A percentile compares a stretch with the other conserved stretches of the same genome.
Evolutionary conservation across 2,888 invertebrate species (phyloP).

Genomic region (Diadegma fenestrale): DNA sequence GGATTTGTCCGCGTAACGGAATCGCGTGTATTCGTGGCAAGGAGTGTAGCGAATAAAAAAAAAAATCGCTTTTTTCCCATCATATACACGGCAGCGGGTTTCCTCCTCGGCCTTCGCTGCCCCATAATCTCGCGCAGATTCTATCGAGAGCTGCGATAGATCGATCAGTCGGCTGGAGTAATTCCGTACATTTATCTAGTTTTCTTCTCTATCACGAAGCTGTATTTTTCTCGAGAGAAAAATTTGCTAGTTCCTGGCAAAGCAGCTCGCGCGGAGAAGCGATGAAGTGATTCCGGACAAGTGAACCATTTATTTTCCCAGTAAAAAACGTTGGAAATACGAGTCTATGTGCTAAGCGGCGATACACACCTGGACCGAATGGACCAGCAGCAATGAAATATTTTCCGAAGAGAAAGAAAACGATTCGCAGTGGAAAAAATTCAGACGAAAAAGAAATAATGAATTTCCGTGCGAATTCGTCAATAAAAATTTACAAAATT

Average conservation of each 20-base stretch:
- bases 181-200: constrained; percentile 24
- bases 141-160: constrained; percentile 51
- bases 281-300: constrained; percentile 77
- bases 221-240: constrained; percentile 34
- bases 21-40: background rate
- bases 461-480: background rate
- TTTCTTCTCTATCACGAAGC: constrained; percentile 15
- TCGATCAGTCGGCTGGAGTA: constrained; percentile 62
- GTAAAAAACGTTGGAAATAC: constrained; percentile 51
- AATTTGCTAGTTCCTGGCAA: constrained; percentile 67
- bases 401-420: background rate
- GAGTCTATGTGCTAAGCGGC: background rate
- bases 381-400: background rate
- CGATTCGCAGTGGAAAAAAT: background rate
- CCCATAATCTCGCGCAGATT: constrained; percentile 59
- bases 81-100: background rate
- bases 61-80: constrained; percentile 1
- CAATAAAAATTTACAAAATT: background rate
- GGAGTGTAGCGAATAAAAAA: background rate
- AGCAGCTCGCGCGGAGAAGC: constrained; percentile 71
- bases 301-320: constrained; percentile 75
- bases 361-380: background rate
- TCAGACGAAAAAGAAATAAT: background rate
- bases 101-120: background rate
- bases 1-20: background rate